Evolutionary conservation across 2,797 vertebrate genomes (phyloP), one percentile per base, ranked within the genome.

Genomic region (Takifugu ocellatus): DNA sequence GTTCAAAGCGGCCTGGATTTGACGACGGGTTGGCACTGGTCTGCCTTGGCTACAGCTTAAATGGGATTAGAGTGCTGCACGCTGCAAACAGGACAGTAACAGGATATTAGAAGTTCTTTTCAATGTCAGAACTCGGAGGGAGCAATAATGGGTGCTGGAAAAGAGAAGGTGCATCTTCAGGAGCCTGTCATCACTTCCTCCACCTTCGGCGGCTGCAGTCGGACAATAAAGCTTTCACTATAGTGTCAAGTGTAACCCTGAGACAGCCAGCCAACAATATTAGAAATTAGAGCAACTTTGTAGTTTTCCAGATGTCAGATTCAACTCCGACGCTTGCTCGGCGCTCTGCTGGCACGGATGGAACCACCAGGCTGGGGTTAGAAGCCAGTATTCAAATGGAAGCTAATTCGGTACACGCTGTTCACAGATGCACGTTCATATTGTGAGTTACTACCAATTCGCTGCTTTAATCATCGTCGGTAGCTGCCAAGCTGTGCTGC

Each of bases 1-100:
- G 81, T 89, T 91, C 88, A 92, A 91, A 92, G 87, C 80, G 21
- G 72, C 78, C 71, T 84, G 85, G 60, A 84, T 90, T 86, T 89
- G 85, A 91, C 90, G 82, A 79, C 87, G 81, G 88, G 84, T 86
- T 92, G 89, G 90, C 90, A 87, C 66, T 49, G 51, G 54, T 55
- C 76, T 60, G 65, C 63, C 72, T 86, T 91, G 89, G 89, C 89
- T 82, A 74, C 74, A 77, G 81, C 72, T 87, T 86, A 88, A 90
- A 89, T 76, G 49, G 79, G 84, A 90, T 89, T 87, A 86, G 78
- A 81, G 81, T 78, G 67, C 84, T 79, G 76, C 83, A 75, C 54
- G 70, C 86, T 84, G 74, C 78, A 83, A 51, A 82, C 82, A 78
- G 70, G 68, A 51, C 81, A 82, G 77, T 62, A 84, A 84, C 78